phyloP scores from a whole-genome alignment of 2,113 vertebrate species.

The Poecile atricapillus region DNA sequence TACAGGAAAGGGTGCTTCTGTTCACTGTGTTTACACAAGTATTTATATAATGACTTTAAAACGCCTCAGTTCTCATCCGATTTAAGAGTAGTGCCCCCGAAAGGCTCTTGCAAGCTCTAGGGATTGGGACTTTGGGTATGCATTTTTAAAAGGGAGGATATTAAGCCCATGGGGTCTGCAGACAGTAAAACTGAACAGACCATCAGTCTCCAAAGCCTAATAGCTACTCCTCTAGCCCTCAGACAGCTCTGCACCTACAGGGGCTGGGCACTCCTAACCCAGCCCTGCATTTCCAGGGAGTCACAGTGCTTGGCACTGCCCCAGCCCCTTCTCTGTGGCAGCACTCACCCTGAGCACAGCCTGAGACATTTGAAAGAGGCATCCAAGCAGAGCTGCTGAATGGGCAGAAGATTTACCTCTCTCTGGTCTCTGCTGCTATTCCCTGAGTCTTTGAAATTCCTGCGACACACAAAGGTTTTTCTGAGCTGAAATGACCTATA shows the following conservation, averaged over 20 bases:
- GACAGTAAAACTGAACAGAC: not conserved
- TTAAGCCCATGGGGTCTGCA: not conserved
- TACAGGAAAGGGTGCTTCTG: not conserved
- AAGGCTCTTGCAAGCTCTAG: not conserved
- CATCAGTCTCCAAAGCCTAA: not conserved
- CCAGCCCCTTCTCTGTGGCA: not conserved
- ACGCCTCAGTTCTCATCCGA: not conserved
- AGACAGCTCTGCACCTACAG: fast-evolving
- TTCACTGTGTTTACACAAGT: not conserved
- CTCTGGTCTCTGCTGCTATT: not conserved
- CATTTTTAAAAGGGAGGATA: not conserved
- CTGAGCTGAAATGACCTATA: not conserved
- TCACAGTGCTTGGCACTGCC: not conserved
- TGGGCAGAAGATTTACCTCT: not conserved
- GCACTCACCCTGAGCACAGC: not conserved
- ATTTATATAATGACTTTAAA: not conserved
- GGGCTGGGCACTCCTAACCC: too few species aligned
- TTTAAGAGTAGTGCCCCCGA: not conserved
- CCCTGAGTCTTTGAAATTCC: not conserved
- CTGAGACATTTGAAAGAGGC: not conserved
- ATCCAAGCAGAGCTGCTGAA: not conserved
- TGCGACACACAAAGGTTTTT: not conserved
- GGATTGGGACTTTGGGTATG: not conserved
- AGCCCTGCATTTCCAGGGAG: too few species aligned
- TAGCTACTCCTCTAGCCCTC: not conserved